Conservation (phyloP, 2,113 vertebrate species). For the Microtus oregoni region DNA sequence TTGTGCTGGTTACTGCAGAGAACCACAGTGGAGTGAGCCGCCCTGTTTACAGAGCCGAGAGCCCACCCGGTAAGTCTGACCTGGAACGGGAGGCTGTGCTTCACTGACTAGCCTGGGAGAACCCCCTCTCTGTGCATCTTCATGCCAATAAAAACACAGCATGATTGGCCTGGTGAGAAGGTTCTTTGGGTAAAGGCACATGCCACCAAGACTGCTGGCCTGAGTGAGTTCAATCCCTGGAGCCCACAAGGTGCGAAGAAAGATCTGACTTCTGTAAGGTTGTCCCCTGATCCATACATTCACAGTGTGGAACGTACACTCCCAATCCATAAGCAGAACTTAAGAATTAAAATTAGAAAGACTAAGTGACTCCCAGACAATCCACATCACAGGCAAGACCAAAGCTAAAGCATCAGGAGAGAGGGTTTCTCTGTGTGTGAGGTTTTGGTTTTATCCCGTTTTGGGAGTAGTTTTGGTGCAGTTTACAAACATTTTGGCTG, state of each 20-base stretch:
- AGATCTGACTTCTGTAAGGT: neutral
- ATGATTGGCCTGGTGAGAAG: neutral
- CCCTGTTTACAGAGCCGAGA: constrained; percentile 84
- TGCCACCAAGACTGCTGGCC: neutral
- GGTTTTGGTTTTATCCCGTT: neutral
- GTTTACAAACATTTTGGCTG: neutral
- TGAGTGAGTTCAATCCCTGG: neutral
- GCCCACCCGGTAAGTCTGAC: constrained; percentile 80
- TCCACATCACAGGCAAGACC: neutral
- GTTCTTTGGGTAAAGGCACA: neutral
- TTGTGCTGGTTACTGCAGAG: constrained; percentile 89
- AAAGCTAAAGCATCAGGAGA: neutral
- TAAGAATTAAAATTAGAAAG: neutral
- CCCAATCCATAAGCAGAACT: neutral
- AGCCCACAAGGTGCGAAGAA: neutral
- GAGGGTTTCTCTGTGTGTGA: neutral
- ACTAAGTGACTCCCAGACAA: neutral
- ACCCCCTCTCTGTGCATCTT: neutral
- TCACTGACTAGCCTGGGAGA: constrained; percentile 28
- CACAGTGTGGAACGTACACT: neutral
- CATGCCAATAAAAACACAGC: neutral
- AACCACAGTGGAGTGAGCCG: constrained; percentile 83
- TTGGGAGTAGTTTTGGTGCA: neutral
- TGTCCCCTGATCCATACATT: neutral
- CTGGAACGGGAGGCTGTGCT: neutral